Conservation (phyloP, 2,113 vertebrate genomes). For the Cranoglanis bouderius region DNA sequence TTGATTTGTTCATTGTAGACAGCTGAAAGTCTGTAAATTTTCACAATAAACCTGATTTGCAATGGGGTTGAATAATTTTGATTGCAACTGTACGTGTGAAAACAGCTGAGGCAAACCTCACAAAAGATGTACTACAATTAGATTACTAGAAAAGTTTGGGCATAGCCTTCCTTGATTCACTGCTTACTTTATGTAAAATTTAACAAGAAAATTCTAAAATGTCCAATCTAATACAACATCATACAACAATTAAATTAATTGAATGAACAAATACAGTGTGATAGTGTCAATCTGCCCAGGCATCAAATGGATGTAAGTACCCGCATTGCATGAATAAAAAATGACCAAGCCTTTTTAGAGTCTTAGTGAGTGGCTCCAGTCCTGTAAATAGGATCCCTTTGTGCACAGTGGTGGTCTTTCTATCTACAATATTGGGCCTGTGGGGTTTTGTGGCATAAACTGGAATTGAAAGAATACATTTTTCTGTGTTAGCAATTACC, state of each 20-base stretch:
- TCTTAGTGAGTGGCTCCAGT: not conserved
- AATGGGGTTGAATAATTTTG: too few relatives aligned
- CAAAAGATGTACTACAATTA: not conserved
- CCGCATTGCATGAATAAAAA: not conserved
- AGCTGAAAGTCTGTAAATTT: too few relatives aligned
- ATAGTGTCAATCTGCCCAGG: not conserved
- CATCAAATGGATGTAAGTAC: not conserved
- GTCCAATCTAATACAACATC: not conserved
- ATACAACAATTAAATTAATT: not conserved
- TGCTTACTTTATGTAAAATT: not conserved
- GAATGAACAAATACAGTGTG: not conserved
- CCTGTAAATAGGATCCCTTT: constrained; percentile 8
- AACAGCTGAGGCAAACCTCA: not conserved
- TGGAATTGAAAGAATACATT: constrained; percentile 17
- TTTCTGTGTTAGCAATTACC: constrained; percentile 26
- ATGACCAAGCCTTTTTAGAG: not conserved
- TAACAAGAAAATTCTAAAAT: not conserved
- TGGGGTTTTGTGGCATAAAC: constrained; percentile 18
- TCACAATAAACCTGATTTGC: too few relatives aligned
- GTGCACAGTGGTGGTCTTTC: constrained; percentile 6
- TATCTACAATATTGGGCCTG: constrained; percentile 11
- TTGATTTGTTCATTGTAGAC: too few relatives aligned
- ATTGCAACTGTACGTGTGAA: too few relatives aligned
- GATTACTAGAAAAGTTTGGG: not conserved
- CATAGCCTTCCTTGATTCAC: not conserved